These are phyloP conservation scores for Drosophila biarmipes DNA, from an alignment of 1,140 invertebrate species.

Conservation along the genomic window DNA sequence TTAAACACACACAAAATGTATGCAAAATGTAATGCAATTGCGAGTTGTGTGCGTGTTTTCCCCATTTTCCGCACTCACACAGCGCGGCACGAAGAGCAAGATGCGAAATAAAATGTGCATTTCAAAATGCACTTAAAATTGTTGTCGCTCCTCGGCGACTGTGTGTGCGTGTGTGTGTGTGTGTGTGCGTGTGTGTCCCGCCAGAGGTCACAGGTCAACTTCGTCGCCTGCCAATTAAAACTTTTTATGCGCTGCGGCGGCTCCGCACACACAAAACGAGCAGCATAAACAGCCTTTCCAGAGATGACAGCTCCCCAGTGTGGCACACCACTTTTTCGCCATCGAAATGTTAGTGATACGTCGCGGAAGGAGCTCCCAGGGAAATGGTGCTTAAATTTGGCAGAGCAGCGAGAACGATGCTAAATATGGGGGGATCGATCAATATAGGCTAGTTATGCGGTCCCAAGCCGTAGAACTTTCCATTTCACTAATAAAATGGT, in stretches of 20 bases:
- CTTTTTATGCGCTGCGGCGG: slow-evolving; percentile 74
- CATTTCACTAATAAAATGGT: too few species aligned
- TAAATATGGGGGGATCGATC: too few species aligned
- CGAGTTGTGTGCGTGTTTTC: slow-evolving; percentile 28
- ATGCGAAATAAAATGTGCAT: slow-evolving; percentile 52
- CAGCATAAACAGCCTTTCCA: slow-evolving; percentile 3
- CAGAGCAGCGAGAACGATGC: too few species aligned
- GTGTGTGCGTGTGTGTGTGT: slow-evolving; percentile 12
- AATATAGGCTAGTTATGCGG: too few species aligned
- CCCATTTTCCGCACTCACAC: slow-evolving; percentile 1
- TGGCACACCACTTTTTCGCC: background rate
- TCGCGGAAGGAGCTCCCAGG: too few species aligned
- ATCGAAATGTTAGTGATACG: too few species aligned
- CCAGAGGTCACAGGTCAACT: slow-evolving; percentile 76
- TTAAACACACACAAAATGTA: slow-evolving; percentile 52
- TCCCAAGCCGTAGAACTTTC: too few species aligned
- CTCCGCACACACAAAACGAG: slow-evolving; percentile 28
- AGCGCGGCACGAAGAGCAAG: slow-evolving; percentile 18
- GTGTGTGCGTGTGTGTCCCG: slow-evolving; percentile 44
- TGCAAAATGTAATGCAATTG: slow-evolving; percentile 67
- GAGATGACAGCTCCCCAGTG: slow-evolving; percentile 6
- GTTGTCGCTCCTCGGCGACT: slow-evolving; percentile 25
- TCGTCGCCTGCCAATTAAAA: slow-evolving; percentile 81
- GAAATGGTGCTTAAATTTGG: too few species aligned
- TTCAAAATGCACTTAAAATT: slow-evolving; percentile 60